Evolutionary conservation across 2,797 vertebrate genomes (phyloP).

Genomic region (Valencia hispanica): DNA sequence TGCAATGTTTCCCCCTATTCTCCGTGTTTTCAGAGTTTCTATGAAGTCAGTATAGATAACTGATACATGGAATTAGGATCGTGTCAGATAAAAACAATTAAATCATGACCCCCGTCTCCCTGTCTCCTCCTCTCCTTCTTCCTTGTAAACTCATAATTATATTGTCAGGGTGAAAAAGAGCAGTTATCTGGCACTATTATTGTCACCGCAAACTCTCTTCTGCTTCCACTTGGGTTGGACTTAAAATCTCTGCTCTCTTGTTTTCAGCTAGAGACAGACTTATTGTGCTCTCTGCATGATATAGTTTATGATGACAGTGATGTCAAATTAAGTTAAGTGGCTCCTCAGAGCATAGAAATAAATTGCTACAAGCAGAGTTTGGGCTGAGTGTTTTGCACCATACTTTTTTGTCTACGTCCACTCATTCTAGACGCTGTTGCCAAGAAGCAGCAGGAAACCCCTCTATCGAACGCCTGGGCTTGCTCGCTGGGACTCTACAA

Average conservation of each 20-base stretch:
- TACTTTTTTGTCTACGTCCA: conserved; percentile 42
- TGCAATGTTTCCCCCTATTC: not conserved
- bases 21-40: not conserved
- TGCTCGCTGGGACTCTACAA: conserved; percentile 34
- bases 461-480: conserved; percentile 10
- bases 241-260: not conserved
- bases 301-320: conserved; percentile 18
- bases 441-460: conserved; percentile 49
- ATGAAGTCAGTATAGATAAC: conserved; percentile 24
- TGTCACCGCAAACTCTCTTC: conserved; percentile 11
- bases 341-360: conserved; percentile 26
- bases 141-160: conserved; percentile 26
- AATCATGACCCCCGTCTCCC: conserved; percentile 21
- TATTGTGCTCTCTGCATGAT: not conserved
- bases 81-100: conserved; percentile 46
- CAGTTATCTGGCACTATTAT: conserved; percentile 19
- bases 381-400: conserved; percentile 19
- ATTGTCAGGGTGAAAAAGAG: conserved; percentile 51
- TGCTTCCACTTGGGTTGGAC: conserved; percentile 22
- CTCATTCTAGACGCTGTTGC: conserved; percentile 36
- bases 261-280: not conserved
- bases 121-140: conserved; percentile 10
- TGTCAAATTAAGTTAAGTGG: conserved; percentile 13
- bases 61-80: conserved; percentile 49
- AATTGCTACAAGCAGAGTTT: conserved; percentile 32